Evolutionary conservation across 2,888 invertebrate genomes (phyloP), one percentile per base, ranked within the genome.

Genomic region (Harpalus rufipes): DNA sequence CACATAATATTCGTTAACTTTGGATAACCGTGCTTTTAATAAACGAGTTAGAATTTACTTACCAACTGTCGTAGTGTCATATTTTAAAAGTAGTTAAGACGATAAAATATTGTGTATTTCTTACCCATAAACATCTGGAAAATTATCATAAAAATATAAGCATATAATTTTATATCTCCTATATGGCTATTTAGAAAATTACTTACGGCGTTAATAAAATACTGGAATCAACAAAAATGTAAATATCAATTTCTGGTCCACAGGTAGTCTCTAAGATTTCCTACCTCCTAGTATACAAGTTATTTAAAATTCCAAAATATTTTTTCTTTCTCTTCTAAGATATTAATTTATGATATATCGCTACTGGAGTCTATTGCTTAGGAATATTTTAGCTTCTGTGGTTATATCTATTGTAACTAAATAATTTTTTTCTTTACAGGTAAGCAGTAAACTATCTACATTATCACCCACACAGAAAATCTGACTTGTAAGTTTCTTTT

Each of bases 261-360:
- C 78, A 78, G 59, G 78, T 59, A 78, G 39, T 12, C 7, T 18
- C 78, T 25, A 56, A 74, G 12, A 51, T 10, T 41, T 72, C 8
- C 18, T 78, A 59, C 78, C 78, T 32, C 56, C 78, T 39, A 32
- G 58, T 56, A 16, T 78, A 44, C 32, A 32, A 58, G 78, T 78
- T 56, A 78, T 58, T 78, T 78, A 39, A 59, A 78, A 78, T 78
- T 78, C 78, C 78, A 78, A 59, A 78, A 78, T 58, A 18, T 76
- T 44, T 68, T 32, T 68, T 32, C 32, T 39, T 68, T 68, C 68
- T 39, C 44, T 76, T 76, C 18, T 10, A 21, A 25, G 76, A 44
- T 76, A 78, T 78, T 78, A 78, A 78, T 78, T 78, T 78, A 78
- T 58, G 78, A 41, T 56, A 7, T 44, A 59, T 58, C 78, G 78